Base-by-base conservation (phyloP, 2,113 vertebrate genomes). In the Stictonetta naevosa region DNA sequence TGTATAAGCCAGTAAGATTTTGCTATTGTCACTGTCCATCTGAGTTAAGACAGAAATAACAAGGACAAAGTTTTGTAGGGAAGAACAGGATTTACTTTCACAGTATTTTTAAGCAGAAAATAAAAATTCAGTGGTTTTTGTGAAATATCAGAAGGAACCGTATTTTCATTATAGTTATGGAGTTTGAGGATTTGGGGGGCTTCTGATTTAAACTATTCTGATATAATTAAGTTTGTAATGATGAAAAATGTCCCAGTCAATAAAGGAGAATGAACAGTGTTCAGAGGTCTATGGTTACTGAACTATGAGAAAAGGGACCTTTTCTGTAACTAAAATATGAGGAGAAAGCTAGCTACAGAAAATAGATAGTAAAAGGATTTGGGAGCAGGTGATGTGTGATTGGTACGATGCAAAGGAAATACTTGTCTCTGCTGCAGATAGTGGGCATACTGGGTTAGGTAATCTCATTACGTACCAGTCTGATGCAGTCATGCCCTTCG, bases 1-100 rank as follows among this genome's bases (percentile, higher is more conserved):
- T 0, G 0, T 44, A 26, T 11, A 53, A 73, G 1, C 8, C 83
- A 16, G 4, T 34, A 44, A 10, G 2, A 6, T 64, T 73, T 76
- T 73, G 5, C 40, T 55, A 22, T 36, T 72, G 3, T 25, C 4
- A 3, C 29, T 68, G 7, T 22, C 8, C 20, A 1, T 31, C 16
- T 53, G 26, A 71, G 22, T 44, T 62, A 62, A 85, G 36, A 67
- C 28, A 69, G 52, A 55, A 78, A 66, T 44, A 6, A 34, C 13
- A 86, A 40, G n/a, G 44, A 26, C 7, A 58, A 42, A 69, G 31
- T 74, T 79, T 21, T 52, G 6, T 34, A 18, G 11, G 8, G 29
- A 71, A 46, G 10, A 75, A 29, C 2, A 34, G 3, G 12, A 52
- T 5, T 69, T 62, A 31, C 5, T 77, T 86, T 46, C 33, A 21